Evolutionary conservation across 2,113 vertebrate species (phyloP).

Genomic region (Clarias batrachus): DNA sequence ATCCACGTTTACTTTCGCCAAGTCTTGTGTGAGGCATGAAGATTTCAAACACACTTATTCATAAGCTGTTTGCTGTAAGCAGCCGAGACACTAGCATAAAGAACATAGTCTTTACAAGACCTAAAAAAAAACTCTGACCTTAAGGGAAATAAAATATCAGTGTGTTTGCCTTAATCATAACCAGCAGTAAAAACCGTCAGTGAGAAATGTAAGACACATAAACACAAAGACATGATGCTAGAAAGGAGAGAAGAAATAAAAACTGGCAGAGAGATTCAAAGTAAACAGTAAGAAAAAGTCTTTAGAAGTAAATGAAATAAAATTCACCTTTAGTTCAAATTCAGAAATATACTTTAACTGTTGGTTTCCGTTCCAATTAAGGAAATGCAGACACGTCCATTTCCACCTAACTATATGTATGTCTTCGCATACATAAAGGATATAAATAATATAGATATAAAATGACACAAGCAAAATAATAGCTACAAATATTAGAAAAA

Average conservation of each 20-base stretch:
- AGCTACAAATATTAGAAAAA: not conserved
- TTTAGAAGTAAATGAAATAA: not conserved
- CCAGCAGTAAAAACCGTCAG: not conserved
- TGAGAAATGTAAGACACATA: not conserved
- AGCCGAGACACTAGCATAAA: not conserved
- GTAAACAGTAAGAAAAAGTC: not conserved
- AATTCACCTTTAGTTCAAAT: not conserved
- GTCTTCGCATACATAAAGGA: not conserved
- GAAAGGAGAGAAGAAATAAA: not conserved
- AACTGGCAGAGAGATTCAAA: not conserved
- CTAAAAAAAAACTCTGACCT: not conserved
- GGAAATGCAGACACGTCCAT: not conserved
- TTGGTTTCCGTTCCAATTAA: not conserved
- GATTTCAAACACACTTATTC: not conserved
- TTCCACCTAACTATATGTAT: not conserved
- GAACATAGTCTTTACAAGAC: not conserved
- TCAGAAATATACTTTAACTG: not conserved
- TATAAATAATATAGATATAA: not conserved
- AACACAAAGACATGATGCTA: not conserved
- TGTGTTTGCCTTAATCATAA: not conserved
- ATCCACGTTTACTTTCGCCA: not conserved
- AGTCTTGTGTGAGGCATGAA: not conserved
- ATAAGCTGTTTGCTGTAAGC: not conserved
- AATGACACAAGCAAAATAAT: conserved; percentile 8
- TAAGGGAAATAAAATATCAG: not conserved